Evolutionary conservation across 2,113 vertebrate species (phyloP), one percentile per base, ranked within the genome.

Genomic region (Notiomystis cincta): DNA sequence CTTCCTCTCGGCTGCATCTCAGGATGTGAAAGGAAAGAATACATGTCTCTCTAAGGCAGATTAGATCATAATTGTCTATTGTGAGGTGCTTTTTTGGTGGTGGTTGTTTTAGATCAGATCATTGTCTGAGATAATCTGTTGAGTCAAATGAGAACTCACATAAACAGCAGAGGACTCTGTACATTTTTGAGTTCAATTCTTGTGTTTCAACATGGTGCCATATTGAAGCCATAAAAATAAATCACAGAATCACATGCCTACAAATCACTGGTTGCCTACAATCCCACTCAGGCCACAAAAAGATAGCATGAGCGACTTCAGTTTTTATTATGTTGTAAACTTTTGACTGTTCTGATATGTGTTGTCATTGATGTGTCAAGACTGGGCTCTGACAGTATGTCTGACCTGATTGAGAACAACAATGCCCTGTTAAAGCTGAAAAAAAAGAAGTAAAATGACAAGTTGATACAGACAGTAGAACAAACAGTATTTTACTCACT

Each of bases 301-400:
- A 80, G 84, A 96, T 45, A 67, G 76, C 79, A 87, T 66, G 90
- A 10, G 40, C 91, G 91, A 93, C 93, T 98, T 96, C 84, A 91
- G 79, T 81, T 97, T 98, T 98, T 96, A 98, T 98, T 96, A n/a
- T 73, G 87, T 77, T 97, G 82, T 97, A 97, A 97, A 97, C 91
- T 97, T 98, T 86, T 95, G 92, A 96, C 91, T 97, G 60, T 87
- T 97, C 87, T 93, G 96, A 95, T 97, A 73, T 42, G 84, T 88
- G 79, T 97, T 96, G 97, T 96, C 95, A 82, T 90, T 91, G 92
- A 90, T 90, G 58, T 88, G 79, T 89, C 96, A 96, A 96, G 90
- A 97, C 33, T 90, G 87, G 58, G 69, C 54, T 96, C 81, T 96
- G 97, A 95, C 93, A 90, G 81, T 17, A 38, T 94, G 75, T 94